Evolutionary conservation across 1,140 invertebrate genomes (phyloP).

Genomic region (Oedothorax gibbosus): DNA sequence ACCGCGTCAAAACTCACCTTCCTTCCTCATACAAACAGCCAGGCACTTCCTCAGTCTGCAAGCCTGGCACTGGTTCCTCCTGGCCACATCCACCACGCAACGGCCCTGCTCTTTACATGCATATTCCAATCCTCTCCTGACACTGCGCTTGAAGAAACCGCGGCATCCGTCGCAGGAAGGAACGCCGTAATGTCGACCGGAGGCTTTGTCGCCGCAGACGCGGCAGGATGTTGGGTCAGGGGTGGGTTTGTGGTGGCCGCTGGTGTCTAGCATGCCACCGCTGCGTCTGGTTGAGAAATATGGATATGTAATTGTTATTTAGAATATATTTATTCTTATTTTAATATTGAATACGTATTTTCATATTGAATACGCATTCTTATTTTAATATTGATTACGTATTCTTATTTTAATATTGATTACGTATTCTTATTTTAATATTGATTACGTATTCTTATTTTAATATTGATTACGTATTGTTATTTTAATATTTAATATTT

Average conservation of each 20-base stretch:
- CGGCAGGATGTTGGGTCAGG: slow-evolving; percentile 71
- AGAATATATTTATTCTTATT: neutral
- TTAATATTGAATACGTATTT: neutral
- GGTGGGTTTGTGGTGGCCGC: slow-evolving; percentile 55
- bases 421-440: too few species aligned
- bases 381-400: neutral
- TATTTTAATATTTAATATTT: too few species aligned
- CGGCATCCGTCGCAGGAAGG: slow-evolving; percentile 89
- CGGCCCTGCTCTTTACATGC: slow-evolving; percentile 90
- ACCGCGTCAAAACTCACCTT: slow-evolving; percentile 81
- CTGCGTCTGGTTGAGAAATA: neutral
- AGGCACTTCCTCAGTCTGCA: slow-evolving; percentile 94
- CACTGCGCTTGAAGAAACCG: slow-evolving; percentile 92
- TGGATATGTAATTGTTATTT: neutral
- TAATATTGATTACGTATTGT: too few species aligned
- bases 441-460: too few species aligned
- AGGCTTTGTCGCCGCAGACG: slow-evolving; percentile 92
- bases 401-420: too few species aligned
- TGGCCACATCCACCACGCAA: slow-evolving; percentile 90
- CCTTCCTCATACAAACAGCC: slow-evolving; percentile 93
- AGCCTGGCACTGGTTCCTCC: slow-evolving; percentile 94
- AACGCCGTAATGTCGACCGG: slow-evolving; percentile 93
- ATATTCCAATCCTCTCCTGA: slow-evolving; percentile 90
- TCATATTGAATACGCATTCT: neutral
- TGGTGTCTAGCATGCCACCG: slow-evolving; percentile 53